Conservation (phyloP, 2,888 invertebrate genomes). For the Abrostola tripartita region DNA sequence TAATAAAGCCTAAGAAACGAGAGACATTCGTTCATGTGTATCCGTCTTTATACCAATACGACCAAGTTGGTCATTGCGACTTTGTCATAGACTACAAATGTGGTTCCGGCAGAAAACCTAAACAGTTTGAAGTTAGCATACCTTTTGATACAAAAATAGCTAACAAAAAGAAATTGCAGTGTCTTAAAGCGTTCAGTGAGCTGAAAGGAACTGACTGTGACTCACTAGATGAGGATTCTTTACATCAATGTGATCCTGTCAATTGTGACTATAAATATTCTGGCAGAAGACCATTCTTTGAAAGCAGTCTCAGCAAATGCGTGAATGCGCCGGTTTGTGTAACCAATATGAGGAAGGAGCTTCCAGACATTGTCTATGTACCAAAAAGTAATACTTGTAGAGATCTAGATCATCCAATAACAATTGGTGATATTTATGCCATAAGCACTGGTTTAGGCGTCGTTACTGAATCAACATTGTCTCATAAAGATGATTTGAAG, state of each 20-base stretch:
- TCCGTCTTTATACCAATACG: constrained; percentile 70
- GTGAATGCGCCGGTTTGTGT: constrained; percentile 64
- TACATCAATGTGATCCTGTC: constrained; percentile 70
- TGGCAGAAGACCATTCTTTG: constrained; percentile 68
- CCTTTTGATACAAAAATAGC: constrained; percentile 71
- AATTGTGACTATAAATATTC: constrained; percentile 76
- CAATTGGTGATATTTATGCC: constrained; percentile 71
- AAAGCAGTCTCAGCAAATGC: constrained; percentile 62
- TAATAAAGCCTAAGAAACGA: constrained; percentile 65
- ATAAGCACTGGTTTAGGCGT: constrained; percentile 71
- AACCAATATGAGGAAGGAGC: constrained; percentile 56
- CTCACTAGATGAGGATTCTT: constrained; percentile 69
- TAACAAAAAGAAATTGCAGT: constrained; percentile 39
- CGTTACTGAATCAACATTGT: constrained; percentile 51
- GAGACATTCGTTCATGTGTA: constrained; percentile 68
- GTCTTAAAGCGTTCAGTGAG: constrained; percentile 57
- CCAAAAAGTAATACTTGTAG: constrained; percentile 72
- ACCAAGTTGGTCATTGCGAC: constrained; percentile 72
- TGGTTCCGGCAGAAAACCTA: constrained; percentile 40
- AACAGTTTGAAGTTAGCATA: constrained; percentile 58
- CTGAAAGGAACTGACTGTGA: constrained; percentile 61
- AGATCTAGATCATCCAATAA: constrained; percentile 68
- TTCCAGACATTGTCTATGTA: constrained; percentile 72
- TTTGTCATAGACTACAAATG: constrained; percentile 66
- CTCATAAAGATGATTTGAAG: constrained; percentile 31